Conservation (phyloP, 2,888 invertebrate genomes). For the Eurytoma californica region DNA sequence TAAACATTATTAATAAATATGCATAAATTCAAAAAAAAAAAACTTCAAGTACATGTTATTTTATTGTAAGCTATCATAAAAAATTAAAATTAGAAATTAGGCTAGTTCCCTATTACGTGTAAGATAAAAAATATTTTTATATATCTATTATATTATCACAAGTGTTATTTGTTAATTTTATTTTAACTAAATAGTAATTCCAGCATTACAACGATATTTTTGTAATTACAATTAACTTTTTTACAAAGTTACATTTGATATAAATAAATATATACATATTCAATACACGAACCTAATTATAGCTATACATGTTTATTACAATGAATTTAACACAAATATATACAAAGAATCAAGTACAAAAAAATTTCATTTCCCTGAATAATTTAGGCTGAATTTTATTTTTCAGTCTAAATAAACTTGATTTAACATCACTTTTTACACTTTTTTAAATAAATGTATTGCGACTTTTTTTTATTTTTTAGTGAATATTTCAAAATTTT, state of each 20-base stretch:
- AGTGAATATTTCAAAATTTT: too few relatives aligned
- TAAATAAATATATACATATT: slow-evolving; percentile 23
- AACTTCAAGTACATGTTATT: too few relatives aligned
- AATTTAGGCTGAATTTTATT: neutral
- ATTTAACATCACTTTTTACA: too few relatives aligned
- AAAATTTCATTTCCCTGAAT: slow-evolving; percentile 14
- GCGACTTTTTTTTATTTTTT: too few relatives aligned
- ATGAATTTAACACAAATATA: too few relatives aligned
- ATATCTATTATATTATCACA: neutral
- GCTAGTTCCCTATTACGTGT: too few relatives aligned
- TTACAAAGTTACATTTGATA: neutral
- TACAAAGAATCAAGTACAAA: neutral
- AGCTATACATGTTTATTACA: neutral
- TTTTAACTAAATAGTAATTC: slow-evolving; percentile 4
- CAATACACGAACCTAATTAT: neutral
- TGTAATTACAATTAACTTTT: slow-evolving; percentile 14
- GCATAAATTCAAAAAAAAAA: too few relatives aligned
- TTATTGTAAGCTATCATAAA: too few relatives aligned
- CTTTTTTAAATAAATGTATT: too few relatives aligned
- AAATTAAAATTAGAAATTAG: too few relatives aligned
- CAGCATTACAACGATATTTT: slow-evolving; percentile 2
- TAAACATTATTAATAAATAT: too few relatives aligned
- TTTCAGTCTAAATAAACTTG: slow-evolving; percentile 31
- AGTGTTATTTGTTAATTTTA: neutral
- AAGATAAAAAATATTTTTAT: too few relatives aligned